Conservation (phyloP, 1,140 invertebrate genomes). For the Proales similis region DNA sequence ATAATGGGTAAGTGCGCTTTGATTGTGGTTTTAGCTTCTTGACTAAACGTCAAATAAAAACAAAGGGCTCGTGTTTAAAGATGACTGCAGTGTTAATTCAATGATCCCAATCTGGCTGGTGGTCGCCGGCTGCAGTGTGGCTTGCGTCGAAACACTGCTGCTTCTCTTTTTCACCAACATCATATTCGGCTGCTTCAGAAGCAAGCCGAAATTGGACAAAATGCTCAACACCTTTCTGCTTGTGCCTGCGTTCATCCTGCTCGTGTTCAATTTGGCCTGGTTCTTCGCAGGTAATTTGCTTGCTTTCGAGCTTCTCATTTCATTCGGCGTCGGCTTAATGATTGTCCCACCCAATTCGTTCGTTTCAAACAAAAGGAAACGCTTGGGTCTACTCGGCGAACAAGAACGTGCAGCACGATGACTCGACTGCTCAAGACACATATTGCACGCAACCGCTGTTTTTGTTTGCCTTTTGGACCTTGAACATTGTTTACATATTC, state of each 20-base stretch:
- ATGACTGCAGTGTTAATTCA: slow-evolving; percentile 16
- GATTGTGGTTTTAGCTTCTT: not conserved
- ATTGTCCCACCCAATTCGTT: not conserved
- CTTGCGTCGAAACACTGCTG: not conserved
- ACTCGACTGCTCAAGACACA: not conserved
- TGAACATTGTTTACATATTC: slow-evolving; percentile 21
- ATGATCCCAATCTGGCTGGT: slow-evolving; percentile 34
- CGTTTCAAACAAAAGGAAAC: slow-evolving; percentile 5
- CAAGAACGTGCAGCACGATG: slow-evolving; percentile 11
- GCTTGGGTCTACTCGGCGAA: slow-evolving; percentile 20
- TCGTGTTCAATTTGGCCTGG: slow-evolving; percentile 33
- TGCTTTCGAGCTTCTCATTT: not conserved
- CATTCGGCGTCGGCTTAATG: not conserved
- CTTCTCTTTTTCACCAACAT: not conserved
- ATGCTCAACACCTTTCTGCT: slow-evolving; percentile 2
- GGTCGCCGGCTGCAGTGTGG: not conserved
- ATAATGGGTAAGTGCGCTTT: slow-evolving; percentile 10
- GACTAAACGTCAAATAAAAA: not conserved
- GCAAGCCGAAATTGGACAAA: slow-evolving; percentile 14
- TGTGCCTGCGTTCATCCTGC: not conserved
- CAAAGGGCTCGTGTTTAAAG: not conserved
- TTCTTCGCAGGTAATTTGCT: slow-evolving; percentile 24
- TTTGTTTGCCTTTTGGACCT: slow-evolving; percentile 29
- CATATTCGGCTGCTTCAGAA: slow-evolving; percentile 13
- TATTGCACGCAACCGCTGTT: slow-evolving; percentile 20